Evolutionary conservation across 2,113 vertebrate species (phyloP).

Genomic region (Crotalus viridis): DNA sequence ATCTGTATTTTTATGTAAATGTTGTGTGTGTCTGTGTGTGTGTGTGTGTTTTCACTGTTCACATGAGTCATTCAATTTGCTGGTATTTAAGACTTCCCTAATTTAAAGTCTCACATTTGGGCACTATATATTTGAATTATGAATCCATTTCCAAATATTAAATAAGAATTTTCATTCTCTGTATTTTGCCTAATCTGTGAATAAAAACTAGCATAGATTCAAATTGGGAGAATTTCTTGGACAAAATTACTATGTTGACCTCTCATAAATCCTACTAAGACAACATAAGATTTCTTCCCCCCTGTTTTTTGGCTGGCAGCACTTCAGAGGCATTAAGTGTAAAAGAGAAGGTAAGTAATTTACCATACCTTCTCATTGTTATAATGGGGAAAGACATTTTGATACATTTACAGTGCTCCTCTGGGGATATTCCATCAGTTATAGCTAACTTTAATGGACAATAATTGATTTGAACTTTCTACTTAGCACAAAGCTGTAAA

Average conservation of each 20-base stretch:
- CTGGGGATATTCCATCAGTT: slow-evolving; percentile 83
- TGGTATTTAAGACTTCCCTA: slow-evolving; percentile 48
- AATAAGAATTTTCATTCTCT: neutral
- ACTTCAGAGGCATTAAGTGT: slow-evolving; percentile 77
- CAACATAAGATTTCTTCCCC: slow-evolving; percentile 62
- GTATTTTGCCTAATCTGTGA: slow-evolving; percentile 18
- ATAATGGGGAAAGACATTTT: slow-evolving; percentile 79
- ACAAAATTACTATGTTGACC: slow-evolving; percentile 60
- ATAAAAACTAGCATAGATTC: slow-evolving; percentile 32
- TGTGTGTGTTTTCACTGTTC: slow-evolving; percentile 49
- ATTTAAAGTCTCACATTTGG: slow-evolving; percentile 36
- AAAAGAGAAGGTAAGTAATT: slow-evolving; percentile 83
- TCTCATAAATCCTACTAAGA: slow-evolving; percentile 65
- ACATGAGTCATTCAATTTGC: slow-evolving; percentile 57
- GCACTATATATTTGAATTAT: slow-evolving; percentile 47
- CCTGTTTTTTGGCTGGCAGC: slow-evolving; percentile 66
- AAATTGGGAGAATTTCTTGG: slow-evolving; percentile 36
- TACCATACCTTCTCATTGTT: slow-evolving; percentile 75
- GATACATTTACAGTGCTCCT: slow-evolving; percentile 80
- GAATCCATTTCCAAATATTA: slow-evolving; percentile 31
- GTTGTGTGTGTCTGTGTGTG: neutral
- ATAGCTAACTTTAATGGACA: slow-evolving; percentile 85
- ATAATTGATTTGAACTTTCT: slow-evolving; percentile 86
- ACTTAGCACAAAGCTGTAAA: slow-evolving; percentile 79
- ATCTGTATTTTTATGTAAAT: slow-evolving; percentile 20